These are phyloP conservation scores for Porites lutea DNA, from an alignment of 64 coral and sea anemone genomes.

Conservation along the genomic window DNA sequence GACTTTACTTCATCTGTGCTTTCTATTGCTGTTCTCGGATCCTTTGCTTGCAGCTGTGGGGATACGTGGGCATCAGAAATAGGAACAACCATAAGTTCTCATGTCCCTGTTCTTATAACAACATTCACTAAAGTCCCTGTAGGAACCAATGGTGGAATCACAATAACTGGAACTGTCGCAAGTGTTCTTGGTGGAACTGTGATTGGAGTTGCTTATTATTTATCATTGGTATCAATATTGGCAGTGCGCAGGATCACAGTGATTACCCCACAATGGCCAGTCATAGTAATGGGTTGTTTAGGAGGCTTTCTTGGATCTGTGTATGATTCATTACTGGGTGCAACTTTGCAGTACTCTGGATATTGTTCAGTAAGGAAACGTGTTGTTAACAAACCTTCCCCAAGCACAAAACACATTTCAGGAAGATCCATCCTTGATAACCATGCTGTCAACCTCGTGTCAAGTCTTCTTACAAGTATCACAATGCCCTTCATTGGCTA, in stretches of 20 bases:
- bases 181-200: constrained; percentile 85
- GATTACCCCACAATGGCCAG: constrained; percentile 91
- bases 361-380: constrained; percentile 86
- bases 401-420: constrained; percentile 84
- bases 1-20: constrained; percentile 92
- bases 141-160: constrained; percentile 96
- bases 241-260: constrained; percentile 21
- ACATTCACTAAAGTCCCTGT: constrained; percentile 89
- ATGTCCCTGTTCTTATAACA: constrained; percentile 89
- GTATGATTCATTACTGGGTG: constrained; percentile 91
- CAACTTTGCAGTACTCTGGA: constrained; percentile 95
- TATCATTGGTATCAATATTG: constrained; percentile 50
- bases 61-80: constrained; percentile 99
- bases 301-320: constrained; percentile 89
- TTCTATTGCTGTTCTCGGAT: constrained; percentile 83
- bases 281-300: constrained; percentile 83
- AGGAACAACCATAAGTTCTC: constrained; percentile 80
- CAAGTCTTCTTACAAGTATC: constrained; percentile 73
- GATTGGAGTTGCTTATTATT: constrained; percentile 86
- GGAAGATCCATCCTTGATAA: constrained; percentile 85
- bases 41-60: constrained; percentile 95
- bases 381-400: constrained; percentile 78
- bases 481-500: constrained; percentile 88
- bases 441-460: constrained; percentile 91
- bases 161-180: constrained; percentile 82